Conservation (phyloP, 1,140 invertebrate species). For the Cydia amplana region DNA sequence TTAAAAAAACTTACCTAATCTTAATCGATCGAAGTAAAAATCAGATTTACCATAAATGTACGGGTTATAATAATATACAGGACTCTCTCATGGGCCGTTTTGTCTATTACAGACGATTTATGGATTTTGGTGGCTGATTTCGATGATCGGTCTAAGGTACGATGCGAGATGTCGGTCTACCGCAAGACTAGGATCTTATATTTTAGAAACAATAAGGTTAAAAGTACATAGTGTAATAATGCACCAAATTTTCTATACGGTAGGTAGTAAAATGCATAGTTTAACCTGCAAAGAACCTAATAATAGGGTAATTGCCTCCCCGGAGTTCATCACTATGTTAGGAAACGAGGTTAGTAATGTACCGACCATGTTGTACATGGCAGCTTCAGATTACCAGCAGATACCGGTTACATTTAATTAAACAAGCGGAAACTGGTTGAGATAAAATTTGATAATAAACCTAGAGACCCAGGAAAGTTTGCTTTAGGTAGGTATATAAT, state of each 20-base stretch:
- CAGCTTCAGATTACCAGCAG: neutral
- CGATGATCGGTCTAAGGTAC: too few species aligned
- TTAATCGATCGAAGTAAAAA: too few species aligned
- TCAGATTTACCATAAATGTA: too few species aligned
- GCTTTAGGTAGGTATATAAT: neutral
- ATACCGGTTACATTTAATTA: conserved; percentile 29
- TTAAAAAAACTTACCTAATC: too few species aligned
- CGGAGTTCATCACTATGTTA: neutral
- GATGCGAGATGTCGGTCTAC: too few species aligned
- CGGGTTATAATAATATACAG: too few species aligned
- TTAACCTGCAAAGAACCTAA: neutral
- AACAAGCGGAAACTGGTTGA: conserved; percentile 10
- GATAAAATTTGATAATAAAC: conserved; percentile 2
- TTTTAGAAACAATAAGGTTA: too few species aligned
- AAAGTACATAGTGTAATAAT: too few species aligned
- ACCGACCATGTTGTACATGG: conserved; percentile 3
- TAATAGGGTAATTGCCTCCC: conserved; percentile 2
- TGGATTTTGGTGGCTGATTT: too few species aligned
- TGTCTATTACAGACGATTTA: too few species aligned
- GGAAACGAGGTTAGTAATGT: neutral
- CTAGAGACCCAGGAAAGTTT: neutral
- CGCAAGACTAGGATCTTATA: too few species aligned
- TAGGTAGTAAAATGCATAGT: neutral
- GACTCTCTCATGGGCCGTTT: too few species aligned
- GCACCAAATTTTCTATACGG: neutral